Evolutionary conservation across 2,888 invertebrate species (phyloP), one percentile per base, ranked within the genome.

Genomic region (Conchocele bisecta): DNA sequence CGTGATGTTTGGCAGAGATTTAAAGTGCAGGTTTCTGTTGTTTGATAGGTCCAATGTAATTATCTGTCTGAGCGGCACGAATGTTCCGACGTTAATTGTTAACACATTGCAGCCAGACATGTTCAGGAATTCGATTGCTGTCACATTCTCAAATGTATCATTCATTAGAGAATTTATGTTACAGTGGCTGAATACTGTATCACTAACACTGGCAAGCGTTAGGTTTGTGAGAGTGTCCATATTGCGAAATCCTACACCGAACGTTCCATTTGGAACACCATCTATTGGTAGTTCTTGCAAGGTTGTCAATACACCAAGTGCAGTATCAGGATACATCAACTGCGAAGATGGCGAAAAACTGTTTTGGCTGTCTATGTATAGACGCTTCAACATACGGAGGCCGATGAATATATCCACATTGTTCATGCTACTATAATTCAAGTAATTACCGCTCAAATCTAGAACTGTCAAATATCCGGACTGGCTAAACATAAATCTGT

Each of bases 1-100:
- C 11, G 75, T 48, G 6, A 71, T 24, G 31, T 75, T 75, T 24
- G 31, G 15, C 9, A 68, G 29, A n/a, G 24, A 17, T 11, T 26
- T 20, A 44, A 75, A 56, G 20, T 71, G 64, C 7, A 66, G 41
- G 6, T 29, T 28, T 9, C 42, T n/a, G 39, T 75, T 75, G 13
- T 51, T 9, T 7, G 70, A 75, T 11, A 75, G 6, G 41, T 75
- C 67, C 0, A 75, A 20, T n/a, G 6, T 29, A 4, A 17, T 7
- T 31, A 48, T 4, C 3, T 28, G 9, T 28, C 4, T 9, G 4
- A 48, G 17, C 2, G 6, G 6, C 9, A 28, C 28, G 17, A 48
- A 48, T 48, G 48, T 4, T 11, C 48, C 28, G 3, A 5, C 17
- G 11, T 24, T n/a, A 48, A 48, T 41, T 7, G 6, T 20, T 7